Percentiles rank a stretch among this genome's conserved stretches.
These are phyloP conservation scores for Megamerina dolium DNA, from an alignment of 2,888 invertebrate species.

Conservation along the genomic window DNA sequence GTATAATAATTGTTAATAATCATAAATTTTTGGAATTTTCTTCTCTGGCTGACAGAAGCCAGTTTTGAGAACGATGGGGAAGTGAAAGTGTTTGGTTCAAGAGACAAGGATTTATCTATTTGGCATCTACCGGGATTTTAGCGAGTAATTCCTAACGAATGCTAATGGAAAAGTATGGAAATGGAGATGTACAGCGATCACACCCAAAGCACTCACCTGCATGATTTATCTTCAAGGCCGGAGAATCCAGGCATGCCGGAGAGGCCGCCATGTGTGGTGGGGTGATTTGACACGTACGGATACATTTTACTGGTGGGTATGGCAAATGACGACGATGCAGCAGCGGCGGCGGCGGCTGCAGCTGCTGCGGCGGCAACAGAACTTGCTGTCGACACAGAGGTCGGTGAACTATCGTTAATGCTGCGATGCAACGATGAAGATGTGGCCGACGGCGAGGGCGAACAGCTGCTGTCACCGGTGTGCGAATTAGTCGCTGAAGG, in stretches of 20 bases:
- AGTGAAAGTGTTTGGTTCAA: no score
- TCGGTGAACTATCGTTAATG: conserved; percentile 47
- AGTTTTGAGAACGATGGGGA: no score
- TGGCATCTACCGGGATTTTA: no score
- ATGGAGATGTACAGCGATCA: no score
- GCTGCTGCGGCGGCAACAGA: conserved; percentile 44
- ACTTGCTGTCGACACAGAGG: conserved; percentile 48
- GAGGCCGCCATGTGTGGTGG: conserved; percentile 68
- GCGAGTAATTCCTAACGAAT: no score
- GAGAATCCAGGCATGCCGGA: conserved; percentile 61
- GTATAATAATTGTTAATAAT: no score
- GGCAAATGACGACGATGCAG: conserved; percentile 46
- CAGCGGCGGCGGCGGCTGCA: conserved; percentile 35
- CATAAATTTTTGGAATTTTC: no score
- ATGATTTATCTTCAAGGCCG: conserved; percentile 49
- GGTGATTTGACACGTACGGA: conserved; percentile 77
- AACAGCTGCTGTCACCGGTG: conserved; percentile 40
- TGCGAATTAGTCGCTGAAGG: conserved; percentile 42
- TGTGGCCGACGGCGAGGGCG: conserved; percentile 40
- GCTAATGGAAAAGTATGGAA: no score
- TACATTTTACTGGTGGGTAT: conserved; percentile 79
- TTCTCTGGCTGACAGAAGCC: no score
- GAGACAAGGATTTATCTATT: no score
- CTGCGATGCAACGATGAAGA: conserved; percentile 33
- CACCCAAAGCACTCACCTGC: conserved; percentile 49